Evolutionary conservation across 2,113 vertebrate species (phyloP).

Genomic region (Cnemophilus loriae): DNA sequence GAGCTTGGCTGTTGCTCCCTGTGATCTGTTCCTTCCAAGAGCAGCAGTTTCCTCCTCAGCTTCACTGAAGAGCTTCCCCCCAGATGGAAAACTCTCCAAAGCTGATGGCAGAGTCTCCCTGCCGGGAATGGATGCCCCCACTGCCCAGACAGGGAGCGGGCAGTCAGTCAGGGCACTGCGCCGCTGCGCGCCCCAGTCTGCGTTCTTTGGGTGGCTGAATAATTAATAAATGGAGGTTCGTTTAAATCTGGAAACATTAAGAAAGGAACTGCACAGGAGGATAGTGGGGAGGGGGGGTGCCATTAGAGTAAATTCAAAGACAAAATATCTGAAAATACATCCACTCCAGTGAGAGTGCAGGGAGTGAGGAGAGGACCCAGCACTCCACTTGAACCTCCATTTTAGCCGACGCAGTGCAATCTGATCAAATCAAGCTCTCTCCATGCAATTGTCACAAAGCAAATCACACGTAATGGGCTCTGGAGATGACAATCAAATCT

Average conservation of each 20-base stretch:
- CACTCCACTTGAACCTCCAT: background rate
- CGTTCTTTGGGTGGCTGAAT: background rate
- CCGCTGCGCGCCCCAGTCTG: background rate
- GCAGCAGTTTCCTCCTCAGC: background rate
- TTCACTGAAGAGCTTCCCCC: background rate
- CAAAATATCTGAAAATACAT: constrained; percentile 13
- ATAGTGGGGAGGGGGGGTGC: background rate
- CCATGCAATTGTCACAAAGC: background rate
- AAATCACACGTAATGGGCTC: background rate
- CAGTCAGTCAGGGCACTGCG: background rate
- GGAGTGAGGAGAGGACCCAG: background rate
- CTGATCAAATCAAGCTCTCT: background rate
- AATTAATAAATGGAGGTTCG: constrained; percentile 1
- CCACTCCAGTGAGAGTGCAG: background rate
- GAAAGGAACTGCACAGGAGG: background rate
- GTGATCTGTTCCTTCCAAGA: background rate
- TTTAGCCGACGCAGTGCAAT: background rate
- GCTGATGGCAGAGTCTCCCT: background rate
- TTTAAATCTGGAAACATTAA: constrained; percentile 6
- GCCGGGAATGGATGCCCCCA: background rate
- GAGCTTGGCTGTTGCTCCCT: background rate
- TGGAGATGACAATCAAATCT: constrained; percentile 26
- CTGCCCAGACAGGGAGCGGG: background rate
- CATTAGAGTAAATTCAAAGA: background rate
- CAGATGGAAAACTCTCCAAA: background rate